phyloP scores from a whole-genome alignment of 64 coral and sea anemone species.

The Montipora sp. region DNA sequence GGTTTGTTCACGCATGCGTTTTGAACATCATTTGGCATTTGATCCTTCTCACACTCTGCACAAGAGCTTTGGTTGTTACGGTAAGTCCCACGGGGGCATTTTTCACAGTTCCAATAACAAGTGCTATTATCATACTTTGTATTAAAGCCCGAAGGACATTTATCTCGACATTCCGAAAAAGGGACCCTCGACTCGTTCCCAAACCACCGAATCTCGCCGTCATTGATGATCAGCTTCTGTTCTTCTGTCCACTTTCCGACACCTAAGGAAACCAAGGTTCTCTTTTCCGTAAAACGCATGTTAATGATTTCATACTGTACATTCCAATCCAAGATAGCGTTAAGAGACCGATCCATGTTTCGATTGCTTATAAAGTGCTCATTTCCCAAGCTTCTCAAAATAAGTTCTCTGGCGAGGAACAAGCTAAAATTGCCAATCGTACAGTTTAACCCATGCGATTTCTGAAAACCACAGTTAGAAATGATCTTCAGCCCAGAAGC shows the following conservation, averaged over 20 bases:
- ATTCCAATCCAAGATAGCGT: neutral
- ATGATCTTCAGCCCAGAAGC: constrained; percentile 12
- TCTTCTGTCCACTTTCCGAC: constrained; percentile 58
- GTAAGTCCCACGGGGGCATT: constrained; percentile 56
- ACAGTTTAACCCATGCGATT: neutral
- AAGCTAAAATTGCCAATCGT: neutral
- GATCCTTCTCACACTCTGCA: constrained; percentile 40
- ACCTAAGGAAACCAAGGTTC: neutral
- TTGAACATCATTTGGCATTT: constrained; percentile 62
- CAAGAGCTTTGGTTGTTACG: constrained; percentile 52
- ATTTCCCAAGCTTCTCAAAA: neutral
- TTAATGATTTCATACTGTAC: neutral
- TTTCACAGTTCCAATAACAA: constrained; percentile 68
- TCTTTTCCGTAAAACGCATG: neutral
- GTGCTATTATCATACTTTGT: neutral
- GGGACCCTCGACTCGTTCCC: neutral
- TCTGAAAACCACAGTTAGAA: neutral
- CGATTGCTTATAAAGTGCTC: neutral
- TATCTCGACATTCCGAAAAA: constrained; percentile 10
- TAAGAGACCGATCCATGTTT: too few relatives aligned
- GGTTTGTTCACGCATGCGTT: constrained; percentile 54
- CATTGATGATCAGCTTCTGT: constrained; percentile 8
- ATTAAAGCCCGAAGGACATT: constrained; percentile 53
- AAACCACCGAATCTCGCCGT: constrained; percentile 44
- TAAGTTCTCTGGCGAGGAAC: neutral